Percentiles rank a stretch among this genome's conserved stretches.
Evolutionary conservation across 2,888 invertebrate genomes (phyloP).

Genomic region (Xestia c-nigrum): DNA sequence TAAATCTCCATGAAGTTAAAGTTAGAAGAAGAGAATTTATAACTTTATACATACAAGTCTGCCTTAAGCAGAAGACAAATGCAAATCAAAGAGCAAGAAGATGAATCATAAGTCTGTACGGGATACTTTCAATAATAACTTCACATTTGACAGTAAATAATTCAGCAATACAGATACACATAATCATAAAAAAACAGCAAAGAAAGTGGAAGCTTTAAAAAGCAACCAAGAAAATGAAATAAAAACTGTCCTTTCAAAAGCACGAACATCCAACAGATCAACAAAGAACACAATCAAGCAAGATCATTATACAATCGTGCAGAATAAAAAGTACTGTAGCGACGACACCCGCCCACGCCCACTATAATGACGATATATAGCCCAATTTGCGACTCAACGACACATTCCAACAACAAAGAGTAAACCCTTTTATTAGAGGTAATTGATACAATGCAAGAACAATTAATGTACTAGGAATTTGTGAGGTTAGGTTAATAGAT

Average conservation of each 20-base stretch:
- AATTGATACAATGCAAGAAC: constrained; percentile 80
- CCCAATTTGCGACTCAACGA: constrained; percentile 82
- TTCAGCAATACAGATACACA: not conserved
- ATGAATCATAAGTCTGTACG: not conserved
- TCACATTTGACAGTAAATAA: not conserved
- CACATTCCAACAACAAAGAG: constrained; percentile 72
- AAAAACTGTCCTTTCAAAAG: constrained; percentile 25
- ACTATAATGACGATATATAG: constrained; percentile 79
- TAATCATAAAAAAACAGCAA: not conserved
- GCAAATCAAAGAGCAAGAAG: not conserved
- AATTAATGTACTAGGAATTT: constrained; percentile 76
- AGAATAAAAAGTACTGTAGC: constrained; percentile 76
- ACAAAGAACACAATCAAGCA: constrained; percentile 63
- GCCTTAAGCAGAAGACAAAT: not conserved
- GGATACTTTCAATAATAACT: not conserved
- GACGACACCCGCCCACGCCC: constrained; percentile 72
- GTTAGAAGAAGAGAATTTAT: not conserved
- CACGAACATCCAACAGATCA: constrained; percentile 35
- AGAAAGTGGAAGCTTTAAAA: constrained; percentile 1
- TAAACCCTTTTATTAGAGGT: constrained; percentile 81
- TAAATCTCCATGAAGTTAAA: not conserved
- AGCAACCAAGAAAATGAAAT: constrained; percentile 1
- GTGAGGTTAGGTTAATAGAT: constrained; percentile 38
- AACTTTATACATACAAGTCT: not conserved
- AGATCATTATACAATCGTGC: constrained; percentile 77